Base-by-base conservation (phyloP, 2,797 vertebrate genomes). In the Gouania willdenowi region DNA sequence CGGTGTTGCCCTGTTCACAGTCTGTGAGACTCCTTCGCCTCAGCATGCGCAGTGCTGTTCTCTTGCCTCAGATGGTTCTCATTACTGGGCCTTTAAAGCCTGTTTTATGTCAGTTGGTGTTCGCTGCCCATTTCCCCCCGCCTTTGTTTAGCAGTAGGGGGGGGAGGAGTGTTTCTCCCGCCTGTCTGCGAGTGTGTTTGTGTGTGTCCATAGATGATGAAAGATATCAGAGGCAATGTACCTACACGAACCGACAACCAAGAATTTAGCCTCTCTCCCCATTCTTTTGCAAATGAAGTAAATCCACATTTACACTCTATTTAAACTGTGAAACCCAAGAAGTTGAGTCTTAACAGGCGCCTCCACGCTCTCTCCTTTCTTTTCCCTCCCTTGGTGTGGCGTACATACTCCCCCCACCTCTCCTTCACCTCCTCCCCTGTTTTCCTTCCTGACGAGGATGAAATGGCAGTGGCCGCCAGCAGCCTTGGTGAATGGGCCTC, bases 61-160 rank as follows among this genome's bases (percentile, higher is more conserved):
- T 68, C 33, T 44, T 5, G 44, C 34, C 77, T 81, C 87, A 90
- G 86, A 87, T 90, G 87, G 86, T 90, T 89, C 84, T 88, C 84
- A 86, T 90, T 90, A 90, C 79, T 30, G 56, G 36, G 71, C 78
- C 82, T 88, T 87, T 87, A 85, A 87, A 87, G 85, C 66, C 78
- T 86, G 85, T 86, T 87, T 86, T 80, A 83, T 85, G 82, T 87
- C 78, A 73, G 83, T 85, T 83, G 80, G 79, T 83, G 80, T 84
- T 85, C 59, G 43, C 76, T 86, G 82, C 81, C 79, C 75, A 19
- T 72, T 75, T 25, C 44, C 61, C 76, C 60, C 63, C 72, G 54
- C 66, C 57, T 83, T 78, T 83, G 80, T 81, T 80, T 80, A 59
- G 72, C 66, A 71, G 58, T 75, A 38, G 74, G 6, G 74, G 70